A percentile compares a stretch with the other conserved stretches of the same genome.
Evolutionary conservation across 1,140 invertebrate species (phyloP).

Genomic region (Meloidogyne floridensis): DNA sequence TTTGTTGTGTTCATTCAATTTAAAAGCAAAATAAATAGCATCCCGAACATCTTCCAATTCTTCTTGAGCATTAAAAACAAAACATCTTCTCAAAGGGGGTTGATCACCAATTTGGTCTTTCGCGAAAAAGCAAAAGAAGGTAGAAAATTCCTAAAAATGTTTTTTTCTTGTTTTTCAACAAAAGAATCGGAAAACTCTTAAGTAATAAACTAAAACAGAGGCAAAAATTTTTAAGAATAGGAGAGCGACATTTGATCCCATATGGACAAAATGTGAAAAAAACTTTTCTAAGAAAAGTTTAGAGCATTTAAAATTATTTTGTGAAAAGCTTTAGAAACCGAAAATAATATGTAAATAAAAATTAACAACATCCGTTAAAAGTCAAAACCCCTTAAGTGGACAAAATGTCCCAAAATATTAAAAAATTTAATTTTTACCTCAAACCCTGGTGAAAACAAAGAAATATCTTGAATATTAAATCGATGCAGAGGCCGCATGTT

Average conservation of each 20-base stretch:
- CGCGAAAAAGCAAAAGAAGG: constrained; percentile 32
- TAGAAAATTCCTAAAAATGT: constrained; percentile 18
- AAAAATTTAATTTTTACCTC: constrained; percentile 7
- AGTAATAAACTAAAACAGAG: no score
- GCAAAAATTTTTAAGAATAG: no score
- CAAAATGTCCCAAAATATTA: neutral
- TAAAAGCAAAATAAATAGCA: constrained; percentile 32
- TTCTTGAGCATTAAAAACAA: constrained; percentile 33
- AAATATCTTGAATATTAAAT: constrained; percentile 24
- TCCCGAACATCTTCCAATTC: constrained; percentile 29
- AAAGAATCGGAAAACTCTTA: no score
- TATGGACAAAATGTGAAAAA: no score
- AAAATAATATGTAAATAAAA: no score
- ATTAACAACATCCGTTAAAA: no score
- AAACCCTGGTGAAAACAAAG: constrained; percentile 23
- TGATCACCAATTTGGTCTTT: constrained; percentile 3
- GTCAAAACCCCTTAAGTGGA: neutral
- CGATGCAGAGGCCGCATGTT: neutral
- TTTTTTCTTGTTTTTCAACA: no score
- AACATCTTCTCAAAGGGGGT: constrained; percentile 9
- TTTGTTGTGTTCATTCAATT: constrained; percentile 6
- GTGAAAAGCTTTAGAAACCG: no score
- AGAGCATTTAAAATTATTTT: no score
- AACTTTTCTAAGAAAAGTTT: no score
- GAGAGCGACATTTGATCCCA: no score